Conservation (phyloP, 2,113 vertebrate species). For the Pipa parva region DNA sequence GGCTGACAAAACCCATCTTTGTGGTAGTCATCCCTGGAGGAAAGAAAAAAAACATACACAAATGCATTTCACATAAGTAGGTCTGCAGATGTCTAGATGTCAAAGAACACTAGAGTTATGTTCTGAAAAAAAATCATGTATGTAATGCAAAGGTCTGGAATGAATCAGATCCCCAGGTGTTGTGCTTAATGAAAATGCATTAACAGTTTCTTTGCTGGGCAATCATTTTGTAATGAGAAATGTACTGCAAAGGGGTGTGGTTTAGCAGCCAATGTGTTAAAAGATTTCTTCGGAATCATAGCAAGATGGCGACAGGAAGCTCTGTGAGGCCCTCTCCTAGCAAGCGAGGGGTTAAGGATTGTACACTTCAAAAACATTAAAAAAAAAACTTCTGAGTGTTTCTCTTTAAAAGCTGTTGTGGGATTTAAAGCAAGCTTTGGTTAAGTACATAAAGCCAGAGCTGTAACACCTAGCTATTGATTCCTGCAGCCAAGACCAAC, state of each 20-base stretch:
- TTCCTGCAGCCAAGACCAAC: not conserved
- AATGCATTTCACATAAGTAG: slow-evolving; percentile 32
- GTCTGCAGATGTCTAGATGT: slow-evolving; percentile 7
- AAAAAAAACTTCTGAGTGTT: not conserved
- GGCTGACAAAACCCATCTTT: slow-evolving; percentile 96
- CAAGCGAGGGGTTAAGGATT: not conserved
- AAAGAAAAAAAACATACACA: slow-evolving; percentile 47
- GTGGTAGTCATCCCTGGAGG: slow-evolving; percentile 67
- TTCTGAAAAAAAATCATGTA: not conserved
- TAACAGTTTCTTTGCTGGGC: not conserved
- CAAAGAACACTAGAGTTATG: not conserved
- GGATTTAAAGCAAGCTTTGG: not conserved
- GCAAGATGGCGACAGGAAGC: not conserved
- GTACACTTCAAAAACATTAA: not conserved
- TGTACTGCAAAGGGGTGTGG: not conserved
- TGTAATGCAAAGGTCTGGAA: slow-evolving; percentile 20
- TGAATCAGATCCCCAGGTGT: not conserved
- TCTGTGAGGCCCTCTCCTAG: not conserved
- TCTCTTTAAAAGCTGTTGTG: not conserved
- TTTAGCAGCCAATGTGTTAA: not conserved
- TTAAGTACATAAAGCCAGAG: not conserved
- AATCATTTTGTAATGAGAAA: not conserved
- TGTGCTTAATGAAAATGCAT: not conserved
- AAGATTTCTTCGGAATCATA: not conserved
- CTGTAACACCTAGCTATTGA: not conserved